phyloP scores from a whole-genome alignment of 1,140 invertebrate species.

The Drosophila ohnishii region DNA sequence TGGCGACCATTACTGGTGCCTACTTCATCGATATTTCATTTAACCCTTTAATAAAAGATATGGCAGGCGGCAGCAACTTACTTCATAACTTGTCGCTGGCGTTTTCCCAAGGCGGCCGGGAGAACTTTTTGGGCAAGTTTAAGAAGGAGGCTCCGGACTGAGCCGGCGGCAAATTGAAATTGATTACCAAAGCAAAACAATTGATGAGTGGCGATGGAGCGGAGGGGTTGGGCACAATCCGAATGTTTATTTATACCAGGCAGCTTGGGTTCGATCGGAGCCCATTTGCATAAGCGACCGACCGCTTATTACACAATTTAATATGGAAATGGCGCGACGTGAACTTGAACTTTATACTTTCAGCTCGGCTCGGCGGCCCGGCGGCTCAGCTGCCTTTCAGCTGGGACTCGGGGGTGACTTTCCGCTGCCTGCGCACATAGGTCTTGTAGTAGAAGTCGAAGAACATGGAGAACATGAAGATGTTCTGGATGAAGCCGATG shows the following conservation, averaged over 20 bases:
- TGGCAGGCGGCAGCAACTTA: conserved; percentile 11
- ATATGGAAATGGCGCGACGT: conserved; percentile 41
- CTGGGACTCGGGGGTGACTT: conserved; percentile 6
- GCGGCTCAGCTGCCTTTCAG: conserved; percentile 49
- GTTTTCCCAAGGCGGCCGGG: conserved; percentile 26
- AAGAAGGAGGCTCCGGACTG: conserved; percentile 1
- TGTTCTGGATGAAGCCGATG: conserved; percentile 69
- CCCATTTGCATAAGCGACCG: conserved; percentile 55
- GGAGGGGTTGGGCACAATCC: conserved; percentile 15
- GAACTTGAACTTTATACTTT: conserved; percentile 39
- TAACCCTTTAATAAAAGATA: conserved; percentile 46
- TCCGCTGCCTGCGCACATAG: conserved; percentile 51
- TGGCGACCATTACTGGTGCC: conserved; percentile 38
- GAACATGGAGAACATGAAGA: conserved; percentile 80
- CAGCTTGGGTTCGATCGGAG: conserved; percentile 28
- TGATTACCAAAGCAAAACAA: conserved; percentile 49
- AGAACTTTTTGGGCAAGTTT: conserved; percentile 16
- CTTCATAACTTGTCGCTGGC: conserved; percentile 39
- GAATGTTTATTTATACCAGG: conserved; percentile 70
- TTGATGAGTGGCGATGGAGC: conserved; percentile 20
- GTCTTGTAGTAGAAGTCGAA: conserved; percentile 77
- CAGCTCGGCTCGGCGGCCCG: background rate
- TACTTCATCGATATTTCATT: conserved; percentile 55
- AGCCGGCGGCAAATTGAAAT: conserved; percentile 51
- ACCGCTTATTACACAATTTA: conserved; percentile 49